phyloP scores from a whole-genome alignment of 2,888 invertebrate species.

The Pollenia angustigena region DNA sequence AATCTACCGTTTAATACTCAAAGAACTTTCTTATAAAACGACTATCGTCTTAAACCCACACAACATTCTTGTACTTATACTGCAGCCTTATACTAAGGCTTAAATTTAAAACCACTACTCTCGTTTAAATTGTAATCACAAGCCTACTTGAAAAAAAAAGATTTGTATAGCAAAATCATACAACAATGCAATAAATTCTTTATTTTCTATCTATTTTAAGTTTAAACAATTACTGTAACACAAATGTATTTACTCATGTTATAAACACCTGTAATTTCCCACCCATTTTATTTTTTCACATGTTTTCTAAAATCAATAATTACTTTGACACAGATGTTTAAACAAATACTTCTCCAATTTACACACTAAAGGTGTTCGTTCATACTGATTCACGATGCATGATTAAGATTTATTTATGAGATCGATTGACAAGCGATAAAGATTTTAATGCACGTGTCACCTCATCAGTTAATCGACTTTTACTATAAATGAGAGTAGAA shows the following conservation, averaged over 20 bases:
- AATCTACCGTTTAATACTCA: no score
- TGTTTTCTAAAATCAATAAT: conserved; percentile 11
- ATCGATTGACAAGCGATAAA: conserved; percentile 12
- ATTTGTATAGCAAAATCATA: not conserved
- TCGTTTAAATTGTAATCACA: no score
- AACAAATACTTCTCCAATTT: conserved; percentile 15
- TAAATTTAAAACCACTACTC: no score
- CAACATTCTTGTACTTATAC: no score
- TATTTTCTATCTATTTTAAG: conserved; percentile 18
- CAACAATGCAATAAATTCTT: conserved; percentile 3
- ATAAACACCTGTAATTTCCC: not conserved
- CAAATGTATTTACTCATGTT: not conserved
- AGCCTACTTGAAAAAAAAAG: no score
- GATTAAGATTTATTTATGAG: conserved; percentile 24
- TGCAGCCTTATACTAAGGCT: no score
- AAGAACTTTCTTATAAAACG: no score
- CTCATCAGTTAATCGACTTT: conserved; percentile 29
- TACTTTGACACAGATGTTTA: conserved; percentile 46
- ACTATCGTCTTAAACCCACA: no score
- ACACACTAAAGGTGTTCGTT: conserved; percentile 59
- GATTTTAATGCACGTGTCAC: conserved; percentile 28
- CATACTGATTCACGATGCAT: conserved; percentile 6
- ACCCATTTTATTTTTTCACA: conserved; percentile 9
- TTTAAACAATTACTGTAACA: conserved; percentile 19
- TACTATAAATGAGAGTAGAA: conserved; percentile 20